phyloP scores from a whole-genome alignment of 2,113 vertebrate genomes.

The Copsychus sechellarum region DNA sequence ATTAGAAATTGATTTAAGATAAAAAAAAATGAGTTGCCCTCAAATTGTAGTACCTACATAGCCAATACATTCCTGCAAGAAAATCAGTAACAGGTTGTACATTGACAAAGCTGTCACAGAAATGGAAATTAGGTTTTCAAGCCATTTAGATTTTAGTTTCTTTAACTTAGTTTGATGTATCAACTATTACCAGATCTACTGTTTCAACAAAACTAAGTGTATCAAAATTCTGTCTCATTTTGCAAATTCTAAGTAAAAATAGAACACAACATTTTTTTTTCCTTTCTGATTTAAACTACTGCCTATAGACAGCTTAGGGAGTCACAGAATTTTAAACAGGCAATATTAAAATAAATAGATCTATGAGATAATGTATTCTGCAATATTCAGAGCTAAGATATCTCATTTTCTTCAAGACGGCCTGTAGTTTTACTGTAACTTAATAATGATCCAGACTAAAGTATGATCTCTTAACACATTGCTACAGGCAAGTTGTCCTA shows the following conservation, averaged over 20 bases:
- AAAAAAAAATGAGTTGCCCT: not conserved
- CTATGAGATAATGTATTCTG: not conserved
- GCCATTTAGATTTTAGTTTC: not conserved
- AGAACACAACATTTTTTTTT: not conserved
- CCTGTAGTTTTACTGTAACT: slow-evolving; percentile 26
- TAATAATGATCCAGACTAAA: not conserved
- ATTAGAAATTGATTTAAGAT: slow-evolving; percentile 52
- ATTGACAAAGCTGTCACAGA: not conserved
- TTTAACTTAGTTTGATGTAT: not conserved
- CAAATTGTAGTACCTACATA: not conserved
- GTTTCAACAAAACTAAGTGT: not conserved
- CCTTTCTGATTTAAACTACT: not conserved
- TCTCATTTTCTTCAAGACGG: slow-evolving; percentile 23
- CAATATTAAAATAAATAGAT: slow-evolving; percentile 39
- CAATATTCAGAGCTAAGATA: slow-evolving; percentile 1
- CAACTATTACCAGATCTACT: not conserved
- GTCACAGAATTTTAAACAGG: not conserved
- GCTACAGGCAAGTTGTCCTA: not conserved
- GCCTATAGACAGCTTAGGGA: not conserved
- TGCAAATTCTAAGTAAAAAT: not conserved
- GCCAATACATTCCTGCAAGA: not conserved
- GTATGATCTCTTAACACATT: not conserved
- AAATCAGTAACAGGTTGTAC: not conserved
- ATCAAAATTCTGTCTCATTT: slow-evolving; percentile 17
- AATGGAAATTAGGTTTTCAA: slow-evolving; percentile 20